A percentile compares a stretch with the other conserved stretches of the same genome.
These are phyloP conservation scores for Zaprionus gabonicus DNA, from an alignment of 1,140 invertebrate genomes.

Conservation along the genomic window DNA sequence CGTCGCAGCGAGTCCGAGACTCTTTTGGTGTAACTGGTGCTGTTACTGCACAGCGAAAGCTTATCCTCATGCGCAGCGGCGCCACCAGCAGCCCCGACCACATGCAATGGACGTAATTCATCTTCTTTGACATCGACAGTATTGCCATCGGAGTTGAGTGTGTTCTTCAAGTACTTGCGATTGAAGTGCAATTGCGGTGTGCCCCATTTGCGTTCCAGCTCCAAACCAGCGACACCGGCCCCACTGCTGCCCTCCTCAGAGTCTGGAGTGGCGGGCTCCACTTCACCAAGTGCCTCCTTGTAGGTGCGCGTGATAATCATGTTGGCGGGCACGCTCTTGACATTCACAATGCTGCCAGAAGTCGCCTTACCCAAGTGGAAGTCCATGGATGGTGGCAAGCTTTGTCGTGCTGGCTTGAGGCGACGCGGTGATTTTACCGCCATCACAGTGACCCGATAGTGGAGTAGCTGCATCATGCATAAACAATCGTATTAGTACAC, in stretches of 20 bases:
- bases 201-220: slow-evolving; percentile 75
- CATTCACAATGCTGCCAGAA: slow-evolving; percentile 60
- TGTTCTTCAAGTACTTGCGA: slow-evolving; percentile 74
- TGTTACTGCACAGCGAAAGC: slow-evolving; percentile 73
- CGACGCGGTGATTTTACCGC: slow-evolving; percentile 71
- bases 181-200: slow-evolving; percentile 81
- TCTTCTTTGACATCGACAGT: slow-evolving; percentile 36
- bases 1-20: slow-evolving; percentile 67
- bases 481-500: background rate
- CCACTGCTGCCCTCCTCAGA: slow-evolving; percentile 33
- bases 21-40: slow-evolving; percentile 75
- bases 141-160: slow-evolving; percentile 40
- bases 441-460: slow-evolving; percentile 74
- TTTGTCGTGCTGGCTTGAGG: slow-evolving; percentile 53
- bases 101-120: slow-evolving; percentile 52
- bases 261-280: slow-evolving; percentile 30
- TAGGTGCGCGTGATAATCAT: slow-evolving; percentile 78
- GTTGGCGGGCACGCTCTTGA: slow-evolving; percentile 67
- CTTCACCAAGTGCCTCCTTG: slow-evolving; percentile 65
- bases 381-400: slow-evolving; percentile 53
- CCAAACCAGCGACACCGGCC: slow-evolving; percentile 9
- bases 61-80: slow-evolving; percentile 59
- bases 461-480: slow-evolving; percentile 55
- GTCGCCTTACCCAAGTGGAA: slow-evolving; percentile 44
- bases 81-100: slow-evolving; percentile 8